These are phyloP conservation scores for Eurystomus gularis DNA, from an alignment of 2,113 vertebrate genomes.

Conservation along the genomic window DNA sequence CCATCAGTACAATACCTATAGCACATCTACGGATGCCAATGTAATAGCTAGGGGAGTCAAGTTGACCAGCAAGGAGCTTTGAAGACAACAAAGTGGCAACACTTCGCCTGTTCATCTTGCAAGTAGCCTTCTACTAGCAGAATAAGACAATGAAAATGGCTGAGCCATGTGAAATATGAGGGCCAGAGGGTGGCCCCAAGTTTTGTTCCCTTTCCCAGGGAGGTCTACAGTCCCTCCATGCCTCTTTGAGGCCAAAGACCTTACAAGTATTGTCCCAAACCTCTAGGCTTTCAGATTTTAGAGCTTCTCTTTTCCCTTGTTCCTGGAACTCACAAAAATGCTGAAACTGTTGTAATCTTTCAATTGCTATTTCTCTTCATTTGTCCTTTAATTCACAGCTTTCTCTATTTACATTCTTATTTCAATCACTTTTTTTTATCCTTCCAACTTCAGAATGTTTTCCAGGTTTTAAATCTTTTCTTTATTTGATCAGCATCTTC, in stretches of 20 bases:
- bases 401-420: background rate
- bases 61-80: background rate
- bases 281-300: background rate
- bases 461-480: background rate
- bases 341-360: background rate
- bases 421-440: slow-evolving; percentile 9
- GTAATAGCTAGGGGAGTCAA: background rate
- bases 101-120: background rate
- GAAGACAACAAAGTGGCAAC: background rate
- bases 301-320: background rate
- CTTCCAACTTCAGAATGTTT: background rate
- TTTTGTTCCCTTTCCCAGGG: background rate
- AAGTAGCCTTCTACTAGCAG: background rate
- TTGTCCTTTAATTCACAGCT: slow-evolving; percentile 18
- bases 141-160: background rate
- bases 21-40: accelerated
- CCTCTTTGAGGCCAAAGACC: background rate
- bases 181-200: background rate
- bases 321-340: background rate
- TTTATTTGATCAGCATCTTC: slow-evolving; percentile 23
- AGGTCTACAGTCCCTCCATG: background rate
- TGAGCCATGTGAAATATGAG: background rate
- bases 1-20: background rate
- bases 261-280: background rate
- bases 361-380: background rate